phyloP scores from a whole-genome alignment of 2,113 vertebrate genomes.

The Mugil cephalus region DNA sequence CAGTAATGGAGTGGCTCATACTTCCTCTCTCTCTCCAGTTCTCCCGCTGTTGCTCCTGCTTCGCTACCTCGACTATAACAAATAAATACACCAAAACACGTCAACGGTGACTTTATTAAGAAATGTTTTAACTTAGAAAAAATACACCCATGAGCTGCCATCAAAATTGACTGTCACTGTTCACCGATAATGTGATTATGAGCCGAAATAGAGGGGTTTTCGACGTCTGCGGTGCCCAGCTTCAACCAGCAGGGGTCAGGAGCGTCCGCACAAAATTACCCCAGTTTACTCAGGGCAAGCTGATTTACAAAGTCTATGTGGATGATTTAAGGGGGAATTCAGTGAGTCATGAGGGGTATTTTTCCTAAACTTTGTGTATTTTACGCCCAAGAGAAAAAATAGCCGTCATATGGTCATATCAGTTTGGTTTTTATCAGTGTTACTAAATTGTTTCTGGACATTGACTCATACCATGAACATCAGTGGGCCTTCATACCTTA shows the following conservation, averaged over 20 bases:
- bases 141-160: rapidly evolving
- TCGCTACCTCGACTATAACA: constrained; percentile 5
- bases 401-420: no score
- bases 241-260: constrained; percentile 63
- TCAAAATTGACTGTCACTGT: not conserved
- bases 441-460: no score
- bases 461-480: no score
- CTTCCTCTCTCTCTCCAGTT: constrained; percentile 31
- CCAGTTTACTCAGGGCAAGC: not conserved
- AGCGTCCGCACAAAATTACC: constrained; percentile 21
- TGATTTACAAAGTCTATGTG: not conserved
- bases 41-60: constrained; percentile 17
- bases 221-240: not conserved
- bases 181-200: not conserved
- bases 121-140: not conserved
- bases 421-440: no score
- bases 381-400: no score
- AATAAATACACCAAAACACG: not conserved
- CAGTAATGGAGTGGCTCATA: constrained; percentile 49
- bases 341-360: no score
- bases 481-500: no score
- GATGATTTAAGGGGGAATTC: not conserved
- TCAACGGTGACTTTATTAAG: not conserved
- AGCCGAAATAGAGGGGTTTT: not conserved
- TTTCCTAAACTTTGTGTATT: no score